Percentiles rank a stretch among this genome's conserved stretches.
Evolutionary conservation across 2,113 vertebrate species (phyloP).

Genomic region (Entomyzon cyanotis): DNA sequence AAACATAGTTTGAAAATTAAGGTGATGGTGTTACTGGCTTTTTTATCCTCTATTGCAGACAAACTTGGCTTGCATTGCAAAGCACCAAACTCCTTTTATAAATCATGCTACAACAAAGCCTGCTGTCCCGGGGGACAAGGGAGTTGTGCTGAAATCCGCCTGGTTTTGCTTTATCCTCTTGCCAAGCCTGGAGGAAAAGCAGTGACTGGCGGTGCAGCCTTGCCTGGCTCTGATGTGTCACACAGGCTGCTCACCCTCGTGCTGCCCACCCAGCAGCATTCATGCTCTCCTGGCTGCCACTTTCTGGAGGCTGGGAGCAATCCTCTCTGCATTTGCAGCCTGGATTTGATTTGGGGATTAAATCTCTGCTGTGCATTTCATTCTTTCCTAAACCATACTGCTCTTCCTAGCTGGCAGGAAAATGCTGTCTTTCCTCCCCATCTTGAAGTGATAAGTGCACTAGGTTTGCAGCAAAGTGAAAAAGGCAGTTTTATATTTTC

Average conservation of each 20-base stretch:
- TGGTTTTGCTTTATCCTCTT: conserved; percentile 24
- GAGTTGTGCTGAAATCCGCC: neutral
- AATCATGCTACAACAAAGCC: neutral
- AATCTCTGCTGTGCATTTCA: neutral
- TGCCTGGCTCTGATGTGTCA: neutral
- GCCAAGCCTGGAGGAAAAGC: conserved; percentile 5
- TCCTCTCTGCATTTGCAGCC: neutral
- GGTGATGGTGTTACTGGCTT: rapidly evolving
- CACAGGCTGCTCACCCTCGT: neutral
- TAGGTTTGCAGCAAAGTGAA: neutral
- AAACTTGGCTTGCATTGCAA: neutral
- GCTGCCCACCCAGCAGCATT: neutral
- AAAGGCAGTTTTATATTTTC: neutral
- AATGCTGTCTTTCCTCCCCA: neutral
- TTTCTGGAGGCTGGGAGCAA: neutral
- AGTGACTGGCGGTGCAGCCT: neutral
- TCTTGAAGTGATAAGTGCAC: neutral
- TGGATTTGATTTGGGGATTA: conserved; percentile 26
- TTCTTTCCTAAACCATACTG: neutral
- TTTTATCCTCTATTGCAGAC: neutral
- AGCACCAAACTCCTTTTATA: neutral
- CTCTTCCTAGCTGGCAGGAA: neutral
- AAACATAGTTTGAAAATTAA: neutral
- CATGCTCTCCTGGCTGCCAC: neutral
- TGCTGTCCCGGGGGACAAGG: neutral